phyloP scores from a whole-genome alignment of 2,797 vertebrate genomes.

The Chiroxiphia lanceolata region DNA sequence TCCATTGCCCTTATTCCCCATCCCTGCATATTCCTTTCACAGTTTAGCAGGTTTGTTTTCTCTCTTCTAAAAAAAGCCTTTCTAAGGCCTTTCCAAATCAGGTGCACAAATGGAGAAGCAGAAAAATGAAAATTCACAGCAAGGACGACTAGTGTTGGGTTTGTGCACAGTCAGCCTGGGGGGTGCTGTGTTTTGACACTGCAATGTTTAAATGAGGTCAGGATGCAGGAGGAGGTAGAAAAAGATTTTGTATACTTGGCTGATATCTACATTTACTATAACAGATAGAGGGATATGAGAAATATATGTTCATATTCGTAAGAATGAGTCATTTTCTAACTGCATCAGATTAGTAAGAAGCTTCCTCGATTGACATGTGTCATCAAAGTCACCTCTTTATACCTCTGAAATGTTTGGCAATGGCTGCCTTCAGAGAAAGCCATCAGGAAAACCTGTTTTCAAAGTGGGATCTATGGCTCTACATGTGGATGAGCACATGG shows the following conservation, averaged over 20 bases:
- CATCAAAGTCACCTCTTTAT: background rate
- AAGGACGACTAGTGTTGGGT: no score
- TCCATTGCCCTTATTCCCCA: background rate
- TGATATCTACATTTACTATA: background rate
- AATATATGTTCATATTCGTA: background rate
- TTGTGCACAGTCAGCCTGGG: background rate
- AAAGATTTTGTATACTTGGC: background rate
- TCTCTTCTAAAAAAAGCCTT: background rate
- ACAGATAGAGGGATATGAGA: background rate
- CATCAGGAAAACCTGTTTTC: background rate
- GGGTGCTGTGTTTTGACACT: background rate
- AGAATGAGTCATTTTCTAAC: background rate
- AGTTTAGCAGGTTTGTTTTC: background rate
- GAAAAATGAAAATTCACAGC: background rate
- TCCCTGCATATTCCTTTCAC: background rate
- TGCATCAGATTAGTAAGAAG: background rate
- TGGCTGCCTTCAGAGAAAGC: background rate
- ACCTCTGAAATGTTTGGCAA: background rate
- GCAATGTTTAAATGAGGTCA: background rate
- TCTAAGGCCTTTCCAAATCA: background rate
- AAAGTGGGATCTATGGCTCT: background rate
- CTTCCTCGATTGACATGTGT: background rate
- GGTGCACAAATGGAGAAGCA: background rate
- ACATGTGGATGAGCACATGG: background rate
- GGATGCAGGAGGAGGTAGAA: background rate